Base-by-base conservation (phyloP, 2,113 vertebrate species). In the Bufo gargarizans region DNA sequence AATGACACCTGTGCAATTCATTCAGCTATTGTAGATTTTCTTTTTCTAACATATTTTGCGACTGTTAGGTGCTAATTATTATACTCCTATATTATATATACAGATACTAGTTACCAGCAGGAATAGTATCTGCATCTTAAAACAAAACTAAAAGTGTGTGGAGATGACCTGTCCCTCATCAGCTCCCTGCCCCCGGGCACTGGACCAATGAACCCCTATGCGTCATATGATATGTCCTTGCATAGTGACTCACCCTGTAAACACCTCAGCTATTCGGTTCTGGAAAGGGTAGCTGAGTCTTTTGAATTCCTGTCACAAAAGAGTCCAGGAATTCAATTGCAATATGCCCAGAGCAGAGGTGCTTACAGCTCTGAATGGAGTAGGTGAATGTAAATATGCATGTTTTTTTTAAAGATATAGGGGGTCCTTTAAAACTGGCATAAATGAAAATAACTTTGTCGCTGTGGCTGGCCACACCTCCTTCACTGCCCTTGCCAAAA, bases 311-410 rank as follows among this genome's bases (percentile, higher is more conserved):
- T 63, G 67, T 83, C 87, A 83, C 67, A 16, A 22, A 84, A 50
- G 49, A 67, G 47, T 20, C 43, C 69, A 84, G 22, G 87, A 88
- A 88, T 84, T 81, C 59, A 47, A 71, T 71, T 87, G 77, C 4
- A 65, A 77, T 83, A 65, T 67, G 71, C 87, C 71, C 67, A 45
- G 61, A 61, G 87, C 79, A 77, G 61, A 67, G 9, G 12, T 49
- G n/a, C 56, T 61, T 50, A 77, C 56, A 47, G 43, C 56, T 86
- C 20, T 22, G 20, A 77, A n/a, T 77, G 47, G 33, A 49, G 19
- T 49, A 77, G 43, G 72, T 63, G 33, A 77, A 65, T 53, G 50
- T 71, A 43, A 65, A 33, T 19, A 69, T 19, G 56, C 16, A 61
- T 17, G 20, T 13, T 55, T 49, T 55, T 49, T 79, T 4, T 56